Conservation (phyloP, 2,888 invertebrate species). For the Diarsia brunnea region DNA sequence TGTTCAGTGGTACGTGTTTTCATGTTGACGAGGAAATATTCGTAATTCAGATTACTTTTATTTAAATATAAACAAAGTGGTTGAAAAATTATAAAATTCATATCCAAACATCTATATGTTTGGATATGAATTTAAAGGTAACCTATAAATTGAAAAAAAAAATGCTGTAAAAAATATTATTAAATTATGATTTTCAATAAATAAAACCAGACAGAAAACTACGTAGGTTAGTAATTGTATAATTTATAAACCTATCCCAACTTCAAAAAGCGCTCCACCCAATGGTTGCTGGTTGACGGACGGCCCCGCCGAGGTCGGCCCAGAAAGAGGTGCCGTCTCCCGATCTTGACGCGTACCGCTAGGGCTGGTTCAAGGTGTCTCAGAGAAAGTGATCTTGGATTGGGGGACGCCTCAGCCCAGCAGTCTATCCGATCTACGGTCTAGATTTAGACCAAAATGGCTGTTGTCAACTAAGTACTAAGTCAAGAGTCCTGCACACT, state of each 20-base stretch:
- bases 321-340: too few species aligned
- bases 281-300: too few species aligned
- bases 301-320: too few species aligned
- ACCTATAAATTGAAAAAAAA: background rate
- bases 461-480: background rate
- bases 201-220: background rate
- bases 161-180: too few species aligned
- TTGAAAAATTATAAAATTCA: background rate
- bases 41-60: background rate
- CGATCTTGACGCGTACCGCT: too few species aligned
- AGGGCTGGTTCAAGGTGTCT: too few species aligned
- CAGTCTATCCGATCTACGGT: background rate
- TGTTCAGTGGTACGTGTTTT: conserved; percentile 16
- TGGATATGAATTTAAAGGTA: too few species aligned
- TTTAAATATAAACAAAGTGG: background rate
- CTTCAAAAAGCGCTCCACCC: background rate
- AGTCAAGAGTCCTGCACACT: too few species aligned
- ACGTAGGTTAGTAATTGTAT: background rate
- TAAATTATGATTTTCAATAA: background rate
- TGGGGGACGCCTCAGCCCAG: too few species aligned
- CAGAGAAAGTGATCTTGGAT: too few species aligned
- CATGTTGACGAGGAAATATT: background rate
- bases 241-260: background rate
- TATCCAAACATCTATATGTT: background rate
- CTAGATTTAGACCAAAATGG: background rate